Percentiles rank a stretch among this genome's conserved stretches.
Conservation (phyloP, 2,888 invertebrate species). For the Clivina fossor region DNA sequence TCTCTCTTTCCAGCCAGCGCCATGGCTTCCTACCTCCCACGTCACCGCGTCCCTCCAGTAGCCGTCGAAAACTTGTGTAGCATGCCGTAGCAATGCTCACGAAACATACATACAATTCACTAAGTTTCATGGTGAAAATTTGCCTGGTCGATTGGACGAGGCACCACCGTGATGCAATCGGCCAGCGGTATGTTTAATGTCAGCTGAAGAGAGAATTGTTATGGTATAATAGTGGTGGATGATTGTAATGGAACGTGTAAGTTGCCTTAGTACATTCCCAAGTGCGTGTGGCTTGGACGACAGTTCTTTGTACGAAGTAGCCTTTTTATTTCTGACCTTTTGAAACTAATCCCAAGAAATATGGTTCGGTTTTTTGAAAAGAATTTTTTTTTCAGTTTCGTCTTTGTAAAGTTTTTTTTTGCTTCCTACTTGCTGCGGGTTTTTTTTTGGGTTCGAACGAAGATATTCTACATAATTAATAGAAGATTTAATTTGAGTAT, state of each 20-base stretch:
- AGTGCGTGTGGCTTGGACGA: too few relatives aligned
- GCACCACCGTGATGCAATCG: conserved; percentile 30
- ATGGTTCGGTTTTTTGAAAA: conserved; percentile 26
- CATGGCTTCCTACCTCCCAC: too few relatives aligned
- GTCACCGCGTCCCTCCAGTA: conserved; percentile 6
- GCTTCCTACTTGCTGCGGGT: too few relatives aligned
- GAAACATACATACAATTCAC: neutral
- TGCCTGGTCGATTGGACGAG: conserved; percentile 15
- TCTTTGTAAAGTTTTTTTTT: neutral
- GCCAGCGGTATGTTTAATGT: neutral
- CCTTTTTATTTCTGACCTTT: conserved; percentile 30
- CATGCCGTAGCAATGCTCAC: conserved; percentile 18
- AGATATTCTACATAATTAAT: too few relatives aligned
- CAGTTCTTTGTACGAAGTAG: conserved; percentile 18
- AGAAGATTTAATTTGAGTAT: too few relatives aligned
- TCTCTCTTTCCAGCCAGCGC: conserved; percentile 4
- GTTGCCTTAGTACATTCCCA: conserved; percentile 30
- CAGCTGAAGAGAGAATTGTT: neutral
- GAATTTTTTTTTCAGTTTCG: conserved; percentile 5
- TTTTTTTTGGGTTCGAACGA: too few relatives aligned
- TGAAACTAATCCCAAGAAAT: conserved; percentile 29
- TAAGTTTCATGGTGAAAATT: neutral
- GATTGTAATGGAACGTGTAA: conserved; percentile 29
- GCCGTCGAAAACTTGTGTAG: conserved; percentile 8
- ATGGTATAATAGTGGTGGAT: neutral